Evolutionary conservation across 2,888 invertebrate genomes (phyloP).

Genomic region (Leptopilina myrica): DNA sequence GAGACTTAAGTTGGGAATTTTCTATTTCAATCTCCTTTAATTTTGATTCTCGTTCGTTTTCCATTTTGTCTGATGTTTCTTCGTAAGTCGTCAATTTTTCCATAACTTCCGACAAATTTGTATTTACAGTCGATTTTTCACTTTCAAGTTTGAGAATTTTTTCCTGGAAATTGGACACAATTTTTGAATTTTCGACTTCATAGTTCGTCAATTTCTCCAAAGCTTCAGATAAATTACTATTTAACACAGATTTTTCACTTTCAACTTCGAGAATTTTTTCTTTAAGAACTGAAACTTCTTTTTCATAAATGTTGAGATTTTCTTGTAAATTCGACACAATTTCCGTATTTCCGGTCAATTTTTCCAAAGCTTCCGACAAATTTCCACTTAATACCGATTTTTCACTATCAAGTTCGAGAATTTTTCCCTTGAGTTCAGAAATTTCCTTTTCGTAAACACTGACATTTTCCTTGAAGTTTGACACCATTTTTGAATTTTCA

Average conservation of each 20-base stretch:
- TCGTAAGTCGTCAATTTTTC: slow-evolving; percentile 26
- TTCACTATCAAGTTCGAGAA: slow-evolving; percentile 41
- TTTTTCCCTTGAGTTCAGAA: slow-evolving; percentile 32
- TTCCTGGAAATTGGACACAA: slow-evolving; percentile 25
- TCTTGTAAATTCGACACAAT: no score
- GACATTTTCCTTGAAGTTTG: slow-evolving; percentile 8
- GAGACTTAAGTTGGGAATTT: slow-evolving; percentile 11
- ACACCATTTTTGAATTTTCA: slow-evolving; percentile 37
- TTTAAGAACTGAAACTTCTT: slow-evolving; percentile 29
- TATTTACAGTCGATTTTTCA: slow-evolving; percentile 36
- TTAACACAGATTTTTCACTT: slow-evolving; percentile 31
- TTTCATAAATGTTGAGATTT: slow-evolving; percentile 37
- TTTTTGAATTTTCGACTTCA: slow-evolving; percentile 32
- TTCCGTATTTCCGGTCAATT: slow-evolving; percentile 15
- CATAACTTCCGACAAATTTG: slow-evolving; percentile 13
- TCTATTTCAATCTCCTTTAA: background rate
- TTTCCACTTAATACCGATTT: slow-evolving; percentile 1
- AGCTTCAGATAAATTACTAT: slow-evolving; percentile 30
- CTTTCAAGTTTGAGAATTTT: slow-evolving; percentile 41
- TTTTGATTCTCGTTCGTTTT: slow-evolving; percentile 26
- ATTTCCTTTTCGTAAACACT: slow-evolving; percentile 41
- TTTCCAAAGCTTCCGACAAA: slow-evolving; percentile 27
- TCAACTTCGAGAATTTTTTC: slow-evolving; percentile 37
- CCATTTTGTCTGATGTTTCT: slow-evolving; percentile 16
- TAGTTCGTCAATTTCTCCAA: slow-evolving; percentile 29